These are phyloP conservation scores for Conus betulinus DNA, from an alignment of 1,140 invertebrate species.

Conservation along the genomic window DNA sequence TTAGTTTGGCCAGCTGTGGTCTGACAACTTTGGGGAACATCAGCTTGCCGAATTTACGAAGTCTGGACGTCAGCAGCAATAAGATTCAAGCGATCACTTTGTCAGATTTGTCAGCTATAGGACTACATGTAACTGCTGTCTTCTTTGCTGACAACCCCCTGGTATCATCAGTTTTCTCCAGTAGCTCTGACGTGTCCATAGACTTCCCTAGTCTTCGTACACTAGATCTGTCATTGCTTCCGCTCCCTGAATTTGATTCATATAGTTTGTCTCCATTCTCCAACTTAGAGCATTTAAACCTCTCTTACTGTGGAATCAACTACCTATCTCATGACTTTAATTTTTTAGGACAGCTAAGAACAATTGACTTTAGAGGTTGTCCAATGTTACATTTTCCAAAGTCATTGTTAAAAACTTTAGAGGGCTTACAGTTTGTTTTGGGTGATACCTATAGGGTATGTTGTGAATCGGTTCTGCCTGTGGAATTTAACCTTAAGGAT, in stretches of 20 bases:
- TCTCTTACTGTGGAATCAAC: conserved; percentile 16
- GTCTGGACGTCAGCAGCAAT: conserved; percentile 35
- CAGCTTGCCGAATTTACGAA: conserved; percentile 27
- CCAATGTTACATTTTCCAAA: neutral
- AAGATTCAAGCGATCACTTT: neutral
- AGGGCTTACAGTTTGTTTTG: neutral
- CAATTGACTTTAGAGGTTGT: conserved; percentile 29
- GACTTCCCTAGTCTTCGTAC: neutral
- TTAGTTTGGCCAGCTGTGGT: conserved; percentile 25
- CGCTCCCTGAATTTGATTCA: neutral
- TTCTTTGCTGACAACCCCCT: conserved; percentile 11
- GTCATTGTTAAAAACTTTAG: neutral
- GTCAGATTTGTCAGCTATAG: neutral
- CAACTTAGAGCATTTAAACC: conserved; percentile 17
- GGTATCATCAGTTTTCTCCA: neutral
- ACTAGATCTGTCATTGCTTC: neutral
- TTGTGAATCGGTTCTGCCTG: conserved; percentile 36
- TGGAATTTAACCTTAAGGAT: conserved; percentile 23
- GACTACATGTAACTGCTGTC: neutral
- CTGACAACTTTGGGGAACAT: neutral
- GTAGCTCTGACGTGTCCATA: neutral
- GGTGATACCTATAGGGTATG: conserved; percentile 52
- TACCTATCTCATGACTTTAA: conserved; percentile 16
- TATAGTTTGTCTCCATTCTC: neutral
- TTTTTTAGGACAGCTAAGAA: conserved; percentile 37